Evolutionary conservation across 2,888 invertebrate genomes (phyloP).

Genomic region (Rotaria sp.): DNA sequence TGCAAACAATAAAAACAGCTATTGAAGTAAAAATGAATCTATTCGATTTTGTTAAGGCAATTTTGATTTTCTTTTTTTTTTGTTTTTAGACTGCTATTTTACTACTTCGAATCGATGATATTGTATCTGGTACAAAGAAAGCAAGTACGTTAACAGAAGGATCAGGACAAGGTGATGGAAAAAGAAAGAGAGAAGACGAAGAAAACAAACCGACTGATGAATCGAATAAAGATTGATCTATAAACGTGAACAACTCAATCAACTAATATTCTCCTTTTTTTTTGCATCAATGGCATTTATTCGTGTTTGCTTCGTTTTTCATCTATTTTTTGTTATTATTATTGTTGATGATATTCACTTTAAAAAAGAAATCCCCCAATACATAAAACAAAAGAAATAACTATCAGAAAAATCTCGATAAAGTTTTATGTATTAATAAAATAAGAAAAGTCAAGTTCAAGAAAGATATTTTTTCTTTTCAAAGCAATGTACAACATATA

Average conservation of each 20-base stretch:
- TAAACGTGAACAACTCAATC: not conserved
- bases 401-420: too few species aligned
- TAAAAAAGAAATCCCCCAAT: too few species aligned
- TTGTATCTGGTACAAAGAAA: slow-evolving; percentile 86
- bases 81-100: slow-evolving; percentile 74
- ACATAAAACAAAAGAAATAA: too few species aligned
- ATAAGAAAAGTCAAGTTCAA: too few species aligned
- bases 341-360: not conserved
- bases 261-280: not conserved
- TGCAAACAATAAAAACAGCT: slow-evolving; percentile 70
- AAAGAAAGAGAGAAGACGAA: slow-evolving; percentile 32
- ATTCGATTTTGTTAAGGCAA: not conserved
- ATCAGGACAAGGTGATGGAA: slow-evolving; percentile 28
- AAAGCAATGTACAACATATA: too few species aligned
- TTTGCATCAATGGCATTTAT: not conserved
- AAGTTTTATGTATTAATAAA: too few species aligned
- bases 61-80: not conserved
- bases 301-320: too few species aligned
- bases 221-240: not conserved
- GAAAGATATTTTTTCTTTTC: too few species aligned
- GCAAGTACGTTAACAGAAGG: slow-evolving; percentile 38
- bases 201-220: not conserved
- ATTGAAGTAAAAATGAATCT: slow-evolving; percentile 58
- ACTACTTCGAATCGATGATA: slow-evolving; percentile 90
- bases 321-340: not conserved